These are phyloP conservation scores for Dryocosmus kuriphilus DNA, from an alignment of 2,888 invertebrate genomes.

Conservation along the genomic window DNA sequence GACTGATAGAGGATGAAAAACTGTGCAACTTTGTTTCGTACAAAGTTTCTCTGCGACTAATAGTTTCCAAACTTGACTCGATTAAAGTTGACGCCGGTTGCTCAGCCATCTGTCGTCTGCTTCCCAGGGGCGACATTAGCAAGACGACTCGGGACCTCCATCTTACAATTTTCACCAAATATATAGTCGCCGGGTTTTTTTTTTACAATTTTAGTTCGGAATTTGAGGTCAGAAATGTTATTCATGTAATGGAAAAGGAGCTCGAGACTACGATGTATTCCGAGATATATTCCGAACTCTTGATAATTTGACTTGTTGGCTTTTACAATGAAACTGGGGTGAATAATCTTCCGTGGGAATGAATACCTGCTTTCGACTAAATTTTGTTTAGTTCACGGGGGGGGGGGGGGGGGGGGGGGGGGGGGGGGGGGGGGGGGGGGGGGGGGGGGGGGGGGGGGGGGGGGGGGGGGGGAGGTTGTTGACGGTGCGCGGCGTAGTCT, in stretches of 20 bases:
- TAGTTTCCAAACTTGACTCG: neutral
- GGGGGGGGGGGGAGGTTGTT: conserved; percentile 25
- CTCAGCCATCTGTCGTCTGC: too few species aligned
- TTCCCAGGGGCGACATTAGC: too few species aligned
- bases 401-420: conserved; percentile 3
- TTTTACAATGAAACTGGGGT: neutral
- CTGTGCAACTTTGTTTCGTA: neutral
- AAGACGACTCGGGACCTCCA: too few species aligned
- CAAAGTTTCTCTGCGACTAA: neutral
- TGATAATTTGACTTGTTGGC: neutral
- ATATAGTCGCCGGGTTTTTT: too few species aligned
- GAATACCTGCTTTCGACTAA: neutral
- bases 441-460: neutral
- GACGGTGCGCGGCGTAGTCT: conserved; percentile 27
- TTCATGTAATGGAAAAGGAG: too few species aligned
- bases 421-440: conserved; percentile 4
- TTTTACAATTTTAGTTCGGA: too few species aligned
- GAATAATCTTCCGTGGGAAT: neutral
- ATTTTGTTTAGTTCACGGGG: neutral
- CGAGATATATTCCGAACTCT: neutral
- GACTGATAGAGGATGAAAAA: neutral
- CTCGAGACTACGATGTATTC: neutral
- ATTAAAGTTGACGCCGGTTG: neutral
- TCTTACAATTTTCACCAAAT: too few species aligned
- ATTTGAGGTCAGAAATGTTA: too few species aligned